These are phyloP conservation scores for Lagria hirta DNA, from an alignment of 2,888 invertebrate species.

Conservation along the genomic window DNA sequence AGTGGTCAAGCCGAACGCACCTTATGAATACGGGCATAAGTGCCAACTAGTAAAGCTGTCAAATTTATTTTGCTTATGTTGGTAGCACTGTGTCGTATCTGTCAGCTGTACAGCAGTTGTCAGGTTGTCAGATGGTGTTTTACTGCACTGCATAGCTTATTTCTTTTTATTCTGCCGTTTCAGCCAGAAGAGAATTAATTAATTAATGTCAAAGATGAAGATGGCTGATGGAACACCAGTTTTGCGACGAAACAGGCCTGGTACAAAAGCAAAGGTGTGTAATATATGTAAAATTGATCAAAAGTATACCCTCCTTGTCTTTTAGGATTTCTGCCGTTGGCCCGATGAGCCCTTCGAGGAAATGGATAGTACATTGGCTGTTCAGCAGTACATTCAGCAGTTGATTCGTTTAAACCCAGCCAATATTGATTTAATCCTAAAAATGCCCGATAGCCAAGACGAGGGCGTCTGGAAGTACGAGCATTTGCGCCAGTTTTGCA, in stretches of 20 bases:
- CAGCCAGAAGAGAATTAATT: too few species aligned
- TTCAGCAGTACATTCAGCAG: slow-evolving; percentile 99
- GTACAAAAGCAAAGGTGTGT: slow-evolving; percentile 82
- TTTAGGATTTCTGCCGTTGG: slow-evolving; percentile 95
- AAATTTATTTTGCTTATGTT: too few species aligned
- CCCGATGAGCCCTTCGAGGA: slow-evolving; percentile 98
- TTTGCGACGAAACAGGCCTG: slow-evolving; percentile 86
- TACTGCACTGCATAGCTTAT: too few species aligned
- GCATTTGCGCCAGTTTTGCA: slow-evolving; percentile 97
- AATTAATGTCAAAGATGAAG: slow-evolving; percentile 61
- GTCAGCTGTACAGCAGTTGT: too few species aligned
- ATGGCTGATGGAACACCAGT: slow-evolving; percentile 84
- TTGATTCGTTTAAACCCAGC: slow-evolving; percentile 90
- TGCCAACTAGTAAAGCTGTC: too few species aligned
- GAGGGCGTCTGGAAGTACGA: slow-evolving; percentile 99
- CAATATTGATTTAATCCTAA: slow-evolving; percentile 91
- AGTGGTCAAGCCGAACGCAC: too few species aligned
- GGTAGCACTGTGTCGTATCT: too few species aligned
- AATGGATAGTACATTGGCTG: slow-evolving; percentile 98
- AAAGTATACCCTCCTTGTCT: slow-evolving; percentile 27
- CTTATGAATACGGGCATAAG: too few species aligned
- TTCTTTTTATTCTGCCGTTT: too few species aligned
- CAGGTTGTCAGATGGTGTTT: too few species aligned
- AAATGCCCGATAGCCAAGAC: slow-evolving; percentile 96
- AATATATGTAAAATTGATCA: background rate